Evolutionary conservation across 2,888 invertebrate genomes (phyloP).

Genomic region (Eugnorisma glareosa): DNA sequence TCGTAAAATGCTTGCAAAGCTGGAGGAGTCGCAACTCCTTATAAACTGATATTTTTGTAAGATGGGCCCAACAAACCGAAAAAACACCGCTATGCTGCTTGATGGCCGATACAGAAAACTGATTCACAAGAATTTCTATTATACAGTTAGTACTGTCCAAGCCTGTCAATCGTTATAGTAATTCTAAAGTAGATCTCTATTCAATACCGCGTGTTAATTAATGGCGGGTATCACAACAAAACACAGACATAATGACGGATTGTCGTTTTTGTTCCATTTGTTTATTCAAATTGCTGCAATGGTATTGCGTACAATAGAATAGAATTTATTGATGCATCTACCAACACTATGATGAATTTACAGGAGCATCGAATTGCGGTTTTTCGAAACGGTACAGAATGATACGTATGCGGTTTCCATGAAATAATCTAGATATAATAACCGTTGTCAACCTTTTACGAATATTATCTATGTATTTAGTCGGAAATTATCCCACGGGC

Average conservation of each 20-base stretch:
- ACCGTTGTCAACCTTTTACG: neutral
- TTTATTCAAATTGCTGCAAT: conserved; percentile 40
- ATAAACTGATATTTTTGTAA: neutral
- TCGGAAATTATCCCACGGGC: too few species aligned
- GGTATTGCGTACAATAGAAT: conserved; percentile 20
- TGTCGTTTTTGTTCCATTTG: conserved; percentile 34
- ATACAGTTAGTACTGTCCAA: neutral
- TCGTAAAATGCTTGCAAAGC: neutral
- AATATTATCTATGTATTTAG: too few species aligned
- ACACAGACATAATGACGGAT: conserved; percentile 23
- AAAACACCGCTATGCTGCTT: neutral
- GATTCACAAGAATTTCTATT: neutral
- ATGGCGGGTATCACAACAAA: conserved; percentile 11
- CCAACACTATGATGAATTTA: conserved; percentile 11
- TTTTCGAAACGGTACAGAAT: conserved; percentile 8
- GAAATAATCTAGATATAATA: neutral
- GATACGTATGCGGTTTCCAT: neutral
- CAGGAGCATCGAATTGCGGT: conserved; percentile 37
- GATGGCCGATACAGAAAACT: neutral
- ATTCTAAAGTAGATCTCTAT: neutral
- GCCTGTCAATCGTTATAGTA: neutral
- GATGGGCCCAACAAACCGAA: neutral
- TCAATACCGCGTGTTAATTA: conserved; percentile 11
- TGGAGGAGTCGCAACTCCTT: too few species aligned
- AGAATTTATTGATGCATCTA: conserved; percentile 28